Percentiles rank a stretch among this genome's conserved stretches.
Conservation (phyloP, 2,113 vertebrate species). For the Micronycteris hirsuta region DNA sequence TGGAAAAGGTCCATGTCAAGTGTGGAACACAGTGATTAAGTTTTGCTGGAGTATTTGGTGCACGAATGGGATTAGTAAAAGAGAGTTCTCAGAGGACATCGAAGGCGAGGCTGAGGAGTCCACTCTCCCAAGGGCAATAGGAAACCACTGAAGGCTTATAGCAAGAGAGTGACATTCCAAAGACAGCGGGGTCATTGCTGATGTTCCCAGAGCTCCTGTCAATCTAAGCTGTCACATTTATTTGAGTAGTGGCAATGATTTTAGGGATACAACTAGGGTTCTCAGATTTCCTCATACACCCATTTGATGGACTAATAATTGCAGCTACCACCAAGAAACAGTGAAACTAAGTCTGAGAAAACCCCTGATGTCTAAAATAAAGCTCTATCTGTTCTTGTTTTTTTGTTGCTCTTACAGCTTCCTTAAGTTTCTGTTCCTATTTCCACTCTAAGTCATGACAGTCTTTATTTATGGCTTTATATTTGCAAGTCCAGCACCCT, state of each 20-base stretch:
- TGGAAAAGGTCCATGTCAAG: background rate
- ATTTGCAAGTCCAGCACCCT: background rate
- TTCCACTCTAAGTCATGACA: background rate
- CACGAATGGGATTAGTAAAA: background rate
- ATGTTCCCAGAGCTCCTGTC: background rate
- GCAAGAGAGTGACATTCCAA: background rate
- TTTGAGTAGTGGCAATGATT: background rate
- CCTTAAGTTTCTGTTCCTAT: background rate
- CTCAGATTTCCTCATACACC: background rate
- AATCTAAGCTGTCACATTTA: background rate
- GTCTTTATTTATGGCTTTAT: background rate
- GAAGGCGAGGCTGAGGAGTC: background rate
- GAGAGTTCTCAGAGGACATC: background rate
- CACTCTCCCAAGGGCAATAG: background rate
- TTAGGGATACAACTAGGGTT: background rate
- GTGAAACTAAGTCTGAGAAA: background rate
- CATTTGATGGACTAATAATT: background rate
- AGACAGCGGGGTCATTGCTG: background rate
- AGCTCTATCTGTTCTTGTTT: background rate
- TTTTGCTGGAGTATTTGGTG: background rate
- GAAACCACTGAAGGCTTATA: background rate
- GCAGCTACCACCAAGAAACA: background rate
- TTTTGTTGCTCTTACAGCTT: background rate
- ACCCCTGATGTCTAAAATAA: background rate
- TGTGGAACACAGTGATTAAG: background rate